Evolutionary conservation across 2,888 invertebrate species (phyloP).

Genomic region (Mycalesis mineus): DNA sequence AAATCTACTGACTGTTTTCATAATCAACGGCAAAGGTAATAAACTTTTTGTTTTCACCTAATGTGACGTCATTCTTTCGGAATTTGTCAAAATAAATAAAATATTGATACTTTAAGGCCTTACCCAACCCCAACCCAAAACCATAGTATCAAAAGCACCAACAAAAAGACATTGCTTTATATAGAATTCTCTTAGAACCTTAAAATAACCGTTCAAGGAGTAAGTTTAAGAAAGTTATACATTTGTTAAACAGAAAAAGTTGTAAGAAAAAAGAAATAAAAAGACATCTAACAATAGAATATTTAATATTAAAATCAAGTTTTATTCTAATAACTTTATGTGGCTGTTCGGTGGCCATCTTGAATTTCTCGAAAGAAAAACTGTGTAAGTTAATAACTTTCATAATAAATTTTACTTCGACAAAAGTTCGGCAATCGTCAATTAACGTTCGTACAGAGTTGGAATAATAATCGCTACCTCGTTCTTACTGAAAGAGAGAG

Average conservation of each 20-base stretch:
- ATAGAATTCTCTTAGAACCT: too few relatives aligned
- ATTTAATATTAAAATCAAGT: background rate
- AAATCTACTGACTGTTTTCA: too few relatives aligned
- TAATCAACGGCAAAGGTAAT: too few relatives aligned
- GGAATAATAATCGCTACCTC: conserved; percentile 1
- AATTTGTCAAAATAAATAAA: too few relatives aligned
- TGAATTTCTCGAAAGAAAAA: background rate
- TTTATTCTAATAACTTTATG: background rate
- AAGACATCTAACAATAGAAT: background rate
- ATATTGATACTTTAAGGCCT: too few relatives aligned
- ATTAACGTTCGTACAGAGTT: background rate
- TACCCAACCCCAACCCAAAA: too few relatives aligned
- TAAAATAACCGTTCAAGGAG: background rate
- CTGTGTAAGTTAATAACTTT: background rate
- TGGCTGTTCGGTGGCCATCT: background rate
- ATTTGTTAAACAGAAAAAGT: background rate
- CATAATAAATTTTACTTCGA: background rate
- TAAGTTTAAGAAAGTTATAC: background rate
- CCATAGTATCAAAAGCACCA: too few relatives aligned
- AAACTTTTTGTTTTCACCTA: too few relatives aligned
- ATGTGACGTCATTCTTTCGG: too few relatives aligned
- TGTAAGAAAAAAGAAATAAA: background rate
- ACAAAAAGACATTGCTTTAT: too few relatives aligned
- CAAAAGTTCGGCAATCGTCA: conserved; percentile 1
- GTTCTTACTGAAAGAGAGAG: background rate